Conservation (phyloP, 64 coral and sea anemone genomes). For the Porites australiensis region DNA sequence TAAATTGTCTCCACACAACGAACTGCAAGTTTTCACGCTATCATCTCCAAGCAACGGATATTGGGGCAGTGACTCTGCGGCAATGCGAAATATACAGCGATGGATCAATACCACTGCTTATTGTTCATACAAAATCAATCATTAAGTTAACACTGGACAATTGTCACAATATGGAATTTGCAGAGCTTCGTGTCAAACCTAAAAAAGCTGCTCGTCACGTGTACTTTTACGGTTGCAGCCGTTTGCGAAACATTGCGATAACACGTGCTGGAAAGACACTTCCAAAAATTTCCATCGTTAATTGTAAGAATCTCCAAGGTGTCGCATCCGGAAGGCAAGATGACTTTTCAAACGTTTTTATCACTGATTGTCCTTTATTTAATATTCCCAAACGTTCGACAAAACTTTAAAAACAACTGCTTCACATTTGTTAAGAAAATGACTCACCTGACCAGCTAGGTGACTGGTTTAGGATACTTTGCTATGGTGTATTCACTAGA, state of each 20-base stretch:
- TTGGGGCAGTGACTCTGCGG: neutral
- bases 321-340: neutral
- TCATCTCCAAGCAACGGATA: neutral
- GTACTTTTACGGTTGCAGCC: neutral
- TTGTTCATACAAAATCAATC: constrained; percentile 4
- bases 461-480: no score
- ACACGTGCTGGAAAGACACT: neutral
- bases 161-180: constrained; percentile 18
- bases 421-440: neutral
- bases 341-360: neutral
- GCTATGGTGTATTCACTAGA: no score
- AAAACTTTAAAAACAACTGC: neutral
- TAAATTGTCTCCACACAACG: neutral
- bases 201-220: neutral
- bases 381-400: constrained; percentile 22
- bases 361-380: neutral
- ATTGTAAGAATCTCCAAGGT: constrained; percentile 10
- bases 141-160: neutral
- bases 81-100: constrained; percentile 17
- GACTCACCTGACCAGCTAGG: no score
- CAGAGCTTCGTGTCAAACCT: constrained; percentile 14
- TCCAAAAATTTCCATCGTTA: neutral
- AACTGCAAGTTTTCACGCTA: constrained; percentile 40
- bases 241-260: constrained; percentile 24
- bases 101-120: neutral